Evolutionary conservation across 2,888 invertebrate genomes (phyloP), one percentile per base, ranked within the genome.

Genomic region (Lumbricus terrestris): DNA sequence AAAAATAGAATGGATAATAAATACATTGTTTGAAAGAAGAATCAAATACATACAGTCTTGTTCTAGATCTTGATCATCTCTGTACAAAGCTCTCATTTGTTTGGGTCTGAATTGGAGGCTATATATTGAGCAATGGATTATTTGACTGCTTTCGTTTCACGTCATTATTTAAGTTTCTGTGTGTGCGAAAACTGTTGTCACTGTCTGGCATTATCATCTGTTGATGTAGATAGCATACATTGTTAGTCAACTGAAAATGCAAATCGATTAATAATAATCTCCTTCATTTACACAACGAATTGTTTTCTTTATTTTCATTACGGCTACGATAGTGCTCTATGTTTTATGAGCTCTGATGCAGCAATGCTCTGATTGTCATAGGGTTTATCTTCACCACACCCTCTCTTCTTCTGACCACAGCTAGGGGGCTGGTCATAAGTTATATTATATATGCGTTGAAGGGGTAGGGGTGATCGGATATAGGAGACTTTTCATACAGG

Each of bases 181-280:
- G 29, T 69, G 69, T n/a, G n/a, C 69, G 29, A 69, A 69, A 69
- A 69, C 0, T 69, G 69, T 69, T 69, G n/a, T 69, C 69, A 69
- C n/a, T 69, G 69, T 69, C 69, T 69, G 69, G 69, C 69, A 69
- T 69, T 69, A 69, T 69, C 69, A 69, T n/a, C 69, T 69, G 69
- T 69, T 69, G 69, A 69, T 69, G 69, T 69, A 13, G n/a, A n/a
- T 69, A 54, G 54, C 54, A 29, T 54, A 54, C 29, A 29, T n/a
- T 69, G 69, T 69, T 69, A n/a, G 69, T 69, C 69, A 69, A n/a
- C 29, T n/a, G n/a, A 69, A n/a, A 69, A 69, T 69, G 69, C 69
- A 69, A 69, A n/a, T n/a, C n/a, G 69, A 69, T n/a, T 69, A 69
- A n/a, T 69, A n/a, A 69, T 69, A 69, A n/a, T 69, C 69, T 69